Base-by-base conservation (phyloP, 1,140 invertebrate genomes). In the Heliconius melpomene region DNA sequence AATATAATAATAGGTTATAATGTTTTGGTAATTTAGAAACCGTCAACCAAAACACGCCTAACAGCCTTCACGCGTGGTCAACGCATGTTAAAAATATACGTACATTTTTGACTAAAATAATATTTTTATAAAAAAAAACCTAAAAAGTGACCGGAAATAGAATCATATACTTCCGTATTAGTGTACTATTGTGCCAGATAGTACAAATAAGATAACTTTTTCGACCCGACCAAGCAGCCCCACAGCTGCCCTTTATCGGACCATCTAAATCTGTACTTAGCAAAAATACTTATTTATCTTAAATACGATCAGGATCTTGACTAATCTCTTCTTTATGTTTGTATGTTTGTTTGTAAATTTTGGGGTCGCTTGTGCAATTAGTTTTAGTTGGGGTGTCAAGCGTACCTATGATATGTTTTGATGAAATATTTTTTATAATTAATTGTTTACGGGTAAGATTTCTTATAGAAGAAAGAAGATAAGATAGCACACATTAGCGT, bases 221-320 rank as follows among this genome's bases (percentile, higher is more conserved):
- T 26, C 23, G 23, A 72, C 72, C n/a, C 54, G n/a, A 57, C n/a
- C n/a, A 75, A 75, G 46, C 74, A 75, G n/a, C 40, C 80, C 66
- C 26, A 36, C 52, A 94, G 87, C 91, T 93, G 92, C 83, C 89
- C 84, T 74, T 87, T 93, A 94, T 94, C 92, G 75, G 38, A 54
- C 82, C 81, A 93, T 93, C 91, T 92, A 87, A 94, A 94, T 87
- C 91, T 86, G 78, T 87, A 92, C 89, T 92, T 90, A 90, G 88
- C 88, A 85, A 90, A 91, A 91, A 90, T 91, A 90, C 88, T 88
- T 87, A 90, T 88, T 93, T 93, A 94, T 94, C 92, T 93, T 89
- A 94, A 94, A 92, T 93, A 89, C 91, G 91, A 94, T 94, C 92
- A 79, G 84, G 87, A 89, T 91, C 88, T 88, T 90, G 90, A 83